Conservation (phyloP, 2,888 invertebrate species). For the Serripes groenlandicus region DNA sequence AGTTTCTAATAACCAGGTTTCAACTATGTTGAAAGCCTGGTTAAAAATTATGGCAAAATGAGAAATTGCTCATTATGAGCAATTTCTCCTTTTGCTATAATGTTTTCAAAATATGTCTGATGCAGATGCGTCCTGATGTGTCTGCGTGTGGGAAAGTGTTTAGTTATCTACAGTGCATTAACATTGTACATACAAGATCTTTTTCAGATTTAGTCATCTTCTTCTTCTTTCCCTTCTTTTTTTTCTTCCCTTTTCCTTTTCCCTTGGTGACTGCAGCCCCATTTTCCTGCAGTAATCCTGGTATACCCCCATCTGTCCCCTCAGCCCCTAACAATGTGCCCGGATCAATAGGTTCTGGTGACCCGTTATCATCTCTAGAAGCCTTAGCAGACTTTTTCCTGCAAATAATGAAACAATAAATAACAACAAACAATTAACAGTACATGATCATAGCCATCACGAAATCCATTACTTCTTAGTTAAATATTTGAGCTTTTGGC, state of each 20-base stretch:
- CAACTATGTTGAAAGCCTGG: no score
- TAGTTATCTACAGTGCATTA: background rate
- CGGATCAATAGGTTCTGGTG: conserved; percentile 70
- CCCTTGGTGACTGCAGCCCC: conserved; percentile 33
- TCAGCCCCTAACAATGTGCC: conserved; percentile 73
- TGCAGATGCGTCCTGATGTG: background rate
- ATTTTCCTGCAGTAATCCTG: conserved; percentile 52
- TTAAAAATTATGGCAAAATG: background rate
- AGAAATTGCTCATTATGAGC: background rate
- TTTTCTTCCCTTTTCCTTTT: conserved; percentile 71
- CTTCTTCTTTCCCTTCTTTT: conserved; percentile 71
- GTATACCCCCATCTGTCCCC: conserved; percentile 66
- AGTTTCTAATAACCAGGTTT: no score
- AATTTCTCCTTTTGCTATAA: background rate
- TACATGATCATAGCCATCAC: no score
- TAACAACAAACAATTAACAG: no score
- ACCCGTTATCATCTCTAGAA: conserved; percentile 64
- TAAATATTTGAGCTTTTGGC: no score
- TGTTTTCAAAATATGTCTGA: background rate
- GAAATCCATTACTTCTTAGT: no score
- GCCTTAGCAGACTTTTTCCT: conserved; percentile 69
- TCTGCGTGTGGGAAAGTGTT: background rate
- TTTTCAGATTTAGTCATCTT: conserved; percentile 78
- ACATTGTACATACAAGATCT: conserved; percentile 67
- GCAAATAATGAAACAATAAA: no score